These are phyloP conservation scores for Himalopsyche japonica DNA, from an alignment of 2,888 invertebrate genomes.

Conservation along the genomic window DNA sequence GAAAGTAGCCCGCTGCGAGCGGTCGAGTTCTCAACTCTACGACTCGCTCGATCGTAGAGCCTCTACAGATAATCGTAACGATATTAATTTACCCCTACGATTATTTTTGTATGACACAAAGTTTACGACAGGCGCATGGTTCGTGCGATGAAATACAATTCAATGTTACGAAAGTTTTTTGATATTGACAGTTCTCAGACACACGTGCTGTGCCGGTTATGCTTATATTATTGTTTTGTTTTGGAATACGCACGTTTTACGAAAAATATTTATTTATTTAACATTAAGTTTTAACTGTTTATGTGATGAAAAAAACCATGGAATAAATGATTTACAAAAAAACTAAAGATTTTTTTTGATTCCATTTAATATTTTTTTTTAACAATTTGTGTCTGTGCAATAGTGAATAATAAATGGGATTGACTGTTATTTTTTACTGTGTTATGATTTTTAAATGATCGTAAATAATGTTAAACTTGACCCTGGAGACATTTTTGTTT, in stretches of 20 bases:
- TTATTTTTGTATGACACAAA: background rate
- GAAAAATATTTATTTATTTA: background rate
- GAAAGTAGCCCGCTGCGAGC: slow-evolving; percentile 62
- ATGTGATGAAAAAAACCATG: background rate
- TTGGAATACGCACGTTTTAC: background rate
- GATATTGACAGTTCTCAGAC: background rate
- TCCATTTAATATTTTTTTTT: background rate
- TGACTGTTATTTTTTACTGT: background rate
- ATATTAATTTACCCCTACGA: background rate
- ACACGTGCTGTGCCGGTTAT: background rate
- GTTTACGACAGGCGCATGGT: background rate
- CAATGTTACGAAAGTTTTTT: background rate
- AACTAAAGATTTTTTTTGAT: background rate
- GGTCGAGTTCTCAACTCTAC: slow-evolving; percentile 48
- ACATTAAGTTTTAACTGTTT: background rate
- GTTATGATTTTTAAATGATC: background rate
- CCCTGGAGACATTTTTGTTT: background rate
- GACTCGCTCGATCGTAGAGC: slow-evolving; percentile 1
- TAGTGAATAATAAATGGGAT: background rate
- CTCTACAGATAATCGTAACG: background rate
- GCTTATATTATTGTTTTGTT: background rate
- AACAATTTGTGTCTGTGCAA: background rate
- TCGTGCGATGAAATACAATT: background rate
- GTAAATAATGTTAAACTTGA: background rate
- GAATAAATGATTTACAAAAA: background rate